Base-by-base conservation (phyloP, 30 jellyfish, hydroid and myxozoan species). In the Pseudorhiza aurosa region DNA sequence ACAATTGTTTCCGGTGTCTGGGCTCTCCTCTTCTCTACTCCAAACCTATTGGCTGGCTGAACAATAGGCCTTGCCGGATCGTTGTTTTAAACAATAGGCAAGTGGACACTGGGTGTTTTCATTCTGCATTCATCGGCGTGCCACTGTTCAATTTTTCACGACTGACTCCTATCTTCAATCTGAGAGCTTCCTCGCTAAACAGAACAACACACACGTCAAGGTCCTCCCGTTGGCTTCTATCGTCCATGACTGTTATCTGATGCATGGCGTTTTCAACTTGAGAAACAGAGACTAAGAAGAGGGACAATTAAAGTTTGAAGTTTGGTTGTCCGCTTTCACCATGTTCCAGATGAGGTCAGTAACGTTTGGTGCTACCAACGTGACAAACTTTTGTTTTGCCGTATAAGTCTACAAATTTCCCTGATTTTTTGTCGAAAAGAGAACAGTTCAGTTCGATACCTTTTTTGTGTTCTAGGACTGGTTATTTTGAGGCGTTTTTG, bases 61-160 rank as follows among this genome's bases (percentile, higher is more conserved):
- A 72, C 75, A 72, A 72, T 49, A 21, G 31, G 27, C 15, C n/a
- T n/a, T 72, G 72, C 86, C 74, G 86, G 75, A 18, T 35, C 50
- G 58, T 40, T 68, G 67, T 72, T 29, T 53, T n/a, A 36, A 50
- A 65, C 91, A 51, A 64, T 29, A 11, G 77, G 37, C 57, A 80
- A 57, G 91, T 84, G 91, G 91, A 80, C 81, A 32, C 83, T 80
- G 91, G 91, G 81, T 80, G 83, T 80, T 80, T 63, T 80, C 64
- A 9, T 53, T 72, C 32, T 72, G 72, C 55, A 72, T 72, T 72
- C 65, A 57, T 32, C 86, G 65, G 72, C 86, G 86, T 72, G 86
- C 72, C 72, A 49, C 86, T 72, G 86, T 32, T 55, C 75, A 53
- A 57, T 24, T 40, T 19, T 40, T 53, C 21, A 46, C n/a, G n/a